Base-by-base conservation (phyloP, 2,888 invertebrate genomes). In the Nowickia ferox region DNA sequence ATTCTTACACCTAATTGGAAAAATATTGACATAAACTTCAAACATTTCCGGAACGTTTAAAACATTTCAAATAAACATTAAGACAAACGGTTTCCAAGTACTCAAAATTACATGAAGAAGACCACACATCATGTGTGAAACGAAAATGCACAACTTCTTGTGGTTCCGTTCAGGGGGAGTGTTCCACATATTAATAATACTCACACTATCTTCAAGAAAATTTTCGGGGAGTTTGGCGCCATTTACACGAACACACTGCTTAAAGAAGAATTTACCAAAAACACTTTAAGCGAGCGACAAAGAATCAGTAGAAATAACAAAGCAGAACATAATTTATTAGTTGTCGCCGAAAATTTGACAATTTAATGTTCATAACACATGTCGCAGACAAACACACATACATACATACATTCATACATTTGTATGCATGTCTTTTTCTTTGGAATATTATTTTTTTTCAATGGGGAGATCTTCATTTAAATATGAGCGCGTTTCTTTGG, bases 261-360 rank as follows among this genome's bases (percentile, higher is more conserved):
- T 44, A 17, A 17, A 66, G 71, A 55, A 46, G 71, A 71, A 19
- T 63, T 53, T 9, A 59, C n/a, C 51, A 11, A 61, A 71, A 71
- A 61, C 46, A 65, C n/a, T 46, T 55, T 63, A 11, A 65, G 11
- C 19, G 46, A 57, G 55, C 11, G 69, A 57, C 55, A 53, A 48
- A 19, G 44, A 9, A 42, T 30, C 22, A 19, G 22, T 15, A n/a
- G 15, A 75, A 78, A 81, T 79, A 87, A 59, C n/a, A 38, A 55
- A 48, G 66, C 59, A 53, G 40, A 82, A 84, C 89, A 92, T 92
- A 91, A 91, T 91, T 91, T 92, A 91, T 91, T 92, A 91, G 90
- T 91, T 92, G 92, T 91, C 92, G 92, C 90, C 91, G 90, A 90
- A 92, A 83, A 90, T 90, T 92, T 91, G 91, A 92, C 91, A 91